These are phyloP conservation scores for Cheilosia urbana DNA, from an alignment of 2,888 invertebrate species.

Conservation along the genomic window DNA sequence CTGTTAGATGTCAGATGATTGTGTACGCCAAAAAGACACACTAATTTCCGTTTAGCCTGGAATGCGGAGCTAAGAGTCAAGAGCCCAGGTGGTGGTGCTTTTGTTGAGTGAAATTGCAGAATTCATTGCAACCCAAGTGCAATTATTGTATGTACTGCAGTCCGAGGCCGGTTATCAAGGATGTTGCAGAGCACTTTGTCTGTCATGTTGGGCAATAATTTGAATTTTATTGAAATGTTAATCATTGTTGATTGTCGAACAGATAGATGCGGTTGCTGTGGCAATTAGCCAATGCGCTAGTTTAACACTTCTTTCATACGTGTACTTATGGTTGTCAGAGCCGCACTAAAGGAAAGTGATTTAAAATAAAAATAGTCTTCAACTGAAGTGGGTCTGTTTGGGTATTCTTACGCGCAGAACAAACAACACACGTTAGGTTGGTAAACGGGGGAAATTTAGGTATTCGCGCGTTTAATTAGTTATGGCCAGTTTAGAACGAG, in stretches of 20 bases:
- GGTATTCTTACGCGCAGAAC: too few relatives aligned
- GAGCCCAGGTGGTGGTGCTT: conserved; percentile 53
- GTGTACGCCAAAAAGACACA: conserved; percentile 51
- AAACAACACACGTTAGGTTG: background rate
- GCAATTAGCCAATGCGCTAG: conserved; percentile 39
- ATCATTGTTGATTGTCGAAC: conserved; percentile 42
- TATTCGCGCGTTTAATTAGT: conserved; percentile 63
- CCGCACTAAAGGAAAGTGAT: conserved; percentile 67
- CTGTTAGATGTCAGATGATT: conserved; percentile 56
- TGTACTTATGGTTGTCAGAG: background rate
- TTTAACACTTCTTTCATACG: conserved; percentile 36
- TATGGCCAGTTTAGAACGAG: conserved; percentile 61
- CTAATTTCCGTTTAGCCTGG: conserved; percentile 71
- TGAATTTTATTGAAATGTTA: conserved; percentile 49
- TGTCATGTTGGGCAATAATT: conserved; percentile 56
- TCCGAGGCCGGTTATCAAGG: conserved; percentile 17
- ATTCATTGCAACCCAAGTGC: conserved; percentile 30
- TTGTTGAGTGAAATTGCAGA: conserved; percentile 25
- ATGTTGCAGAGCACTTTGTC: conserved; percentile 45
- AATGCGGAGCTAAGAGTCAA: conserved; percentile 31
- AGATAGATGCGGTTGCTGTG: background rate
- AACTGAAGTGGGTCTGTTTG: background rate
- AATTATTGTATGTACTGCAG: conserved; percentile 55
- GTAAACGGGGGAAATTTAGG: background rate
- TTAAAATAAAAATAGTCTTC: conserved; percentile 28